These are phyloP conservation scores for Nomada ruficornis DNA, from an alignment of 2,888 invertebrate genomes.

Conservation along the genomic window DNA sequence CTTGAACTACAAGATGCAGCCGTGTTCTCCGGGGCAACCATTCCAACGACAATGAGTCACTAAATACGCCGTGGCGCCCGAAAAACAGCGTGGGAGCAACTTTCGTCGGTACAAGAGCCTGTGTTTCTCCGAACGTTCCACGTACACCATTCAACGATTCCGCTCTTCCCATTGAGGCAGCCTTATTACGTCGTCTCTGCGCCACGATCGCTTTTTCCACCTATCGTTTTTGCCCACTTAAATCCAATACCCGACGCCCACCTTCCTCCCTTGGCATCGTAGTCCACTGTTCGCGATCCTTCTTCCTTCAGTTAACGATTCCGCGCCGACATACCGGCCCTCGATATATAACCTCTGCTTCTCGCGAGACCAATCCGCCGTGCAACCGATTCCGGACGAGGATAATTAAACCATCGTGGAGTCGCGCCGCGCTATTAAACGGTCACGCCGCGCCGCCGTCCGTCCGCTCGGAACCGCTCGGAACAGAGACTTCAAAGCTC, in stretches of 20 bases:
- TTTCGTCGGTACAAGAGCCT: background rate
- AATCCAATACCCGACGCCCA: conserved; percentile 52
- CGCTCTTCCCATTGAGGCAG: conserved; percentile 40
- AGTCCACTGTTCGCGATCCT: conserved; percentile 31
- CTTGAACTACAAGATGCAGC: no score
- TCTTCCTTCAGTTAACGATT: conserved; percentile 58
- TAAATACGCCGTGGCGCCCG: background rate
- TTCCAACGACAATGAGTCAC: conserved; percentile 25
- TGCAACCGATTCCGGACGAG: conserved; percentile 58
- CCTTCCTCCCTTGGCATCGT: conserved; percentile 23
- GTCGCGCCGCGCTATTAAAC: conserved; percentile 50
- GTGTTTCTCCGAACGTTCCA: conserved; percentile 32
- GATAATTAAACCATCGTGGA: conserved; percentile 81
- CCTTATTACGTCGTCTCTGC: conserved; percentile 43
- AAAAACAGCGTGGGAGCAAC: conserved; percentile 48
- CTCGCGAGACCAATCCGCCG: conserved; percentile 55
- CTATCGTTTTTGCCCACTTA: conserved; percentile 48
- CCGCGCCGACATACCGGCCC: conserved; percentile 71
- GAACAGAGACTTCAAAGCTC: conserved; percentile 69
- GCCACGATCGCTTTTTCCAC: conserved; percentile 52
- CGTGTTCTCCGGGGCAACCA: background rate
- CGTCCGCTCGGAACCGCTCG: conserved; percentile 18
- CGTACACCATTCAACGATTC: conserved; percentile 37
- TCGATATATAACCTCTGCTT: conserved; percentile 74
- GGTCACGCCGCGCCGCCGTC: conserved; percentile 31